phyloP scores from a whole-genome alignment of 2,888 invertebrate species.

The Meiosimyza platycephala region DNA sequence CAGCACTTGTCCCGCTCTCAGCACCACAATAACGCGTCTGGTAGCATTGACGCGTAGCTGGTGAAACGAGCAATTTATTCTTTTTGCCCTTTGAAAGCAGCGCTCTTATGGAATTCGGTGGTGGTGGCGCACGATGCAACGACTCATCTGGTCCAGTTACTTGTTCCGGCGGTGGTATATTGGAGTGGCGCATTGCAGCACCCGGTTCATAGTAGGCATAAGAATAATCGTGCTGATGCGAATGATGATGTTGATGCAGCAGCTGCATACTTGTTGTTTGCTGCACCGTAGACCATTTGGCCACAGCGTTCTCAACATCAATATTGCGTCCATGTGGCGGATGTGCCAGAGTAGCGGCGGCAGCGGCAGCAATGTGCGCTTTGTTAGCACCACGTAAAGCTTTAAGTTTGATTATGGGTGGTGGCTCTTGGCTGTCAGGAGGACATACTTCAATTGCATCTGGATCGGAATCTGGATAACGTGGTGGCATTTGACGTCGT shows the following conservation, averaged over 20 bases:
- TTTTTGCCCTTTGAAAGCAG: conserved; percentile 65
- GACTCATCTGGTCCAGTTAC: conserved; percentile 40
- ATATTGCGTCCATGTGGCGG: conserved; percentile 34
- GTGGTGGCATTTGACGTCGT: conserved; percentile 56
- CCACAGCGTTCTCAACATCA: conserved; percentile 27
- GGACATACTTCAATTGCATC: conserved; percentile 65
- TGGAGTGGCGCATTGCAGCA: conserved; percentile 72
- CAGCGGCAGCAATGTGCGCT: conserved; percentile 37
- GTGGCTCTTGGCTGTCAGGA: conserved; percentile 56
- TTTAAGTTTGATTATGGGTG: conserved; percentile 40
- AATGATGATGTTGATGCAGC: conserved; percentile 50
- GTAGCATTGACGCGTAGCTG: conserved; percentile 67
- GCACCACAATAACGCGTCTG: conserved; percentile 69
- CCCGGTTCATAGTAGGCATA: conserved; percentile 86
- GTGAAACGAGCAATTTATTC: conserved; percentile 61
- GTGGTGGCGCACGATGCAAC: conserved; percentile 52
- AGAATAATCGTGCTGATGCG: conserved; percentile 75
- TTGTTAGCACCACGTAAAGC: conserved; percentile 39
- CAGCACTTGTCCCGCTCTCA: conserved; percentile 43
- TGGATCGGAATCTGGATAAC: conserved; percentile 60
- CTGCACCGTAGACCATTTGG: conserved; percentile 48
- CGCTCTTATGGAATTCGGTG: conserved; percentile 65
- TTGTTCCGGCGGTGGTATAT: conserved; percentile 72
- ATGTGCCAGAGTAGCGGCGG: conserved; percentile 44
- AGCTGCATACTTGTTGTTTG: conserved; percentile 50